Evolutionary conservation across 23 tunicate species (phyloP).

Genomic region (Phallusia fumigata): DNA sequence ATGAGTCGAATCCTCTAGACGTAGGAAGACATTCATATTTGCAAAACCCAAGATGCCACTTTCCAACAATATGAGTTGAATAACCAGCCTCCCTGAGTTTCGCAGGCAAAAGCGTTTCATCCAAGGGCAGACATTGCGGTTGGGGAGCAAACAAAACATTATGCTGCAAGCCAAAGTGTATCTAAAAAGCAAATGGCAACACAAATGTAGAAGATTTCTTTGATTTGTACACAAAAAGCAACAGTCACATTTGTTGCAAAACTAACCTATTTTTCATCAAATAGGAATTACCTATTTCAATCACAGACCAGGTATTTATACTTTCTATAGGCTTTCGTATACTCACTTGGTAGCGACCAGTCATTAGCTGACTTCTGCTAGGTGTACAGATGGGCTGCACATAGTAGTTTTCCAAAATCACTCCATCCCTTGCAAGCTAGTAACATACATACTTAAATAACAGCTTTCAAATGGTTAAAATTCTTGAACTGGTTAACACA

Average conservation of each 20-base stretch:
- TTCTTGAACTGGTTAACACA: background rate
- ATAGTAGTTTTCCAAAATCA: constrained; percentile 86
- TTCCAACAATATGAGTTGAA: constrained; percentile 88
- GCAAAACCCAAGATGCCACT: constrained; percentile 98
- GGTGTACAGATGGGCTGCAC: constrained; percentile 98
- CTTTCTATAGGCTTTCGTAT: no score
- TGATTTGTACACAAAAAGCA: no score
- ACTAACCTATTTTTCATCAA: no score
- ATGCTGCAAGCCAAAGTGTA: constrained; percentile 90
- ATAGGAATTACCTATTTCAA: no score
- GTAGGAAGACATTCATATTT: constrained; percentile 86
- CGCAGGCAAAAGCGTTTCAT: constrained; percentile 87
- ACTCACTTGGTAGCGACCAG: constrained; percentile 94
- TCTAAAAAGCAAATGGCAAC: constrained; percentile 24
- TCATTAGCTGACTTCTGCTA: constrained; percentile 92
- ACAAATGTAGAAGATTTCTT: no score
- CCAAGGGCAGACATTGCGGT: constrained; percentile 78
- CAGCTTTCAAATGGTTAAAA: background rate
- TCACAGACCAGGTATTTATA: no score
- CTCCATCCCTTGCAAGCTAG: constrained; percentile 83
- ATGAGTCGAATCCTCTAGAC: constrained; percentile 80
- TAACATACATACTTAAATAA: no score
- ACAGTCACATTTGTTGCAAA: no score
- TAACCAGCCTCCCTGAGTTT: constrained; percentile 93
- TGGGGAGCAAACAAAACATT: constrained; percentile 77